These are phyloP conservation scores for Mesorhabditis belari DNA, from an alignment of 2,888 invertebrate genomes.

Conservation along the genomic window DNA sequence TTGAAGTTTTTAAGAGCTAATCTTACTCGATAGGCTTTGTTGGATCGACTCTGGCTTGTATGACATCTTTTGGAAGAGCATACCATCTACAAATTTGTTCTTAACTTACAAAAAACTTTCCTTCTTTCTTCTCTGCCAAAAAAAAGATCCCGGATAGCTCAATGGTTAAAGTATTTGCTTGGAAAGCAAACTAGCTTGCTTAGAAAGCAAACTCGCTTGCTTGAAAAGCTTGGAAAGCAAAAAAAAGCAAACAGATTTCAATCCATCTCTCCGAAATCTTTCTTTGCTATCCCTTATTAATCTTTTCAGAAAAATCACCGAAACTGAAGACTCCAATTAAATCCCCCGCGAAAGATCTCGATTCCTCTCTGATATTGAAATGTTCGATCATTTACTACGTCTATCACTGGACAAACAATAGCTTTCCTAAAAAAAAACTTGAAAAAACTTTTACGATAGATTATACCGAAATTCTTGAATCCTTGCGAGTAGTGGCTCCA, in stretches of 20 bases:
- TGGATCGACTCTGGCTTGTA: conserved; percentile 57
- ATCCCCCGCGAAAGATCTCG: conserved; percentile 93
- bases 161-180: too few species aligned
- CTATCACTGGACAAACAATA: conserved; percentile 77
- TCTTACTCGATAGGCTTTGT: conserved; percentile 63
- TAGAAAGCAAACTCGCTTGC: neutral
- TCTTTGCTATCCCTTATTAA: too few species aligned
- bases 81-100: conserved; percentile 60
- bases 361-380: conserved; percentile 84
- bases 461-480: conserved; percentile 75
- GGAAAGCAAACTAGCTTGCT: too few species aligned
- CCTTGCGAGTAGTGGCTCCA: conserved; percentile 83
- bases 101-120: neutral
- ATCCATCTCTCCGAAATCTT: too few species aligned
- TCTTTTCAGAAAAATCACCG: conserved; percentile 52
- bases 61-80: conserved; percentile 54
- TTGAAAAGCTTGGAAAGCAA: neutral
- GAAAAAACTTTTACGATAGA: neutral
- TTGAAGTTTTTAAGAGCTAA: neutral
- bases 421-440: conserved; percentile 56
- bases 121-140: neutral
- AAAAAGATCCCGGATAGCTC: too few species aligned
- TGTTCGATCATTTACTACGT: conserved; percentile 89
- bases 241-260: neutral
- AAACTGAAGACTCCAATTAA: conserved; percentile 95